Percentiles rank a stretch among this genome's conserved stretches.
Conservation (phyloP, 2,113 vertebrate genomes). For the Ramphastos sulfuratus region DNA sequence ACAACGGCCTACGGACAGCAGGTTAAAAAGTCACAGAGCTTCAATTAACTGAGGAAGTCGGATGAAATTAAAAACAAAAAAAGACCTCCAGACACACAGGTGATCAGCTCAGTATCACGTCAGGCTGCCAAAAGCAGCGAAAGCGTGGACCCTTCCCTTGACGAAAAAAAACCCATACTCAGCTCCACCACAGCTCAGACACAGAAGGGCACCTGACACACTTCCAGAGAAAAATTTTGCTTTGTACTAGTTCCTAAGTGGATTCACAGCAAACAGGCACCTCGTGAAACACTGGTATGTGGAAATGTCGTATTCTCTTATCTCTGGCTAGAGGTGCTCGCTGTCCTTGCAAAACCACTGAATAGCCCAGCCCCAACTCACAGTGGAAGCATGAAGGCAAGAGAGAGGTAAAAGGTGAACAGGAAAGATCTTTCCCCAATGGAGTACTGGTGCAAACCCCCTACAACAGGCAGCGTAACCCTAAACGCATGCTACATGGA, state of each 20-base stretch:
- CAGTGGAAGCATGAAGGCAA: background rate
- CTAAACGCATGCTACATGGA: background rate
- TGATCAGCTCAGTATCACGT: background rate
- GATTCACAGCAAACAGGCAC: accelerated
- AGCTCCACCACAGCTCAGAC: accelerated
- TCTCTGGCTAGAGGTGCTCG: background rate
- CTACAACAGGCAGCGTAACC: background rate
- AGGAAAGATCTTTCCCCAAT: background rate
- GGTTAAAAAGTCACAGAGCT: conserved; percentile 47
- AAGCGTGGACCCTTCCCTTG: background rate
- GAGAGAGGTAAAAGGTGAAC: background rate
- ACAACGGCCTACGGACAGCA: background rate
- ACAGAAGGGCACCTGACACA: background rate
- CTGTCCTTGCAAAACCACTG: background rate
- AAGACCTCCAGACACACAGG: background rate
- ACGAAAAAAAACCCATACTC: background rate
- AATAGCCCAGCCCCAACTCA: background rate
- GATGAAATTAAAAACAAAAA: background rate
- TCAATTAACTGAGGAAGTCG: background rate
- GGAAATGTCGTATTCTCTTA: background rate
- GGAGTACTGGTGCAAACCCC: background rate
- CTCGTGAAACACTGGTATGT: background rate
- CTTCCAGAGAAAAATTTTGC: background rate
- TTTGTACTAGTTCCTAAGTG: background rate
- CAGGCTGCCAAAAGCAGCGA: background rate